phyloP scores from a whole-genome alignment of 1,140 invertebrate genomes.

The Megathymus violae region DNA sequence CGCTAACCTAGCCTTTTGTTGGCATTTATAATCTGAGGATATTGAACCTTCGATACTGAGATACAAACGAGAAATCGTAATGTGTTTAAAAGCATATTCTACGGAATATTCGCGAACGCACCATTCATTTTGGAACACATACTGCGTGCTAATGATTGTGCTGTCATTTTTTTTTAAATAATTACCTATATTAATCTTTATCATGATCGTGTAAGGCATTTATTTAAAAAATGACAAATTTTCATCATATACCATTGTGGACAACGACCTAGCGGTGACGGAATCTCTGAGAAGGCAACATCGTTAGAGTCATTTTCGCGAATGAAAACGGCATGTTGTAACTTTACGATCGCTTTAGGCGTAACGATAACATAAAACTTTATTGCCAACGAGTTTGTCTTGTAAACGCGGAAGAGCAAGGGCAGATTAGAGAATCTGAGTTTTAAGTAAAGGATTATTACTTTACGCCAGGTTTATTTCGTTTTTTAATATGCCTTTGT shows the following conservation, averaged over 20 bases:
- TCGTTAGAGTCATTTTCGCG: slow-evolving; percentile 47
- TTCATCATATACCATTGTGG: slow-evolving; percentile 25
- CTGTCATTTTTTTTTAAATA: slow-evolving; percentile 20
- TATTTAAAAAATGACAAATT: slow-evolving; percentile 31
- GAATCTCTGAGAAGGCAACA: slow-evolving; percentile 44
- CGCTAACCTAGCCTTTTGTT: slow-evolving; percentile 17
- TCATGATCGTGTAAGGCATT: not conserved
- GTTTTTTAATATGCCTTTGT: not conserved
- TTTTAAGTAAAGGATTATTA: slow-evolving; percentile 24
- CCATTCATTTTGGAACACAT: slow-evolving; percentile 12
- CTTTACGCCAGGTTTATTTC: slow-evolving; percentile 6
- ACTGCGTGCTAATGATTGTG: slow-evolving; percentile 25
- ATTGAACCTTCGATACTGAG: slow-evolving; percentile 6
- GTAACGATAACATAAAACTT: slow-evolving; percentile 36
- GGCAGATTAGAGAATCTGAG: slow-evolving; percentile 31
- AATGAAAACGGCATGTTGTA: slow-evolving; percentile 47
- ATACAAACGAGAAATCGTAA: not conserved
- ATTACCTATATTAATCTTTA: slow-evolving; percentile 17
- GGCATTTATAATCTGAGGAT: slow-evolving; percentile 4
- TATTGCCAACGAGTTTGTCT: slow-evolving; percentile 33
- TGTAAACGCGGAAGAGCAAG: slow-evolving; percentile 31
- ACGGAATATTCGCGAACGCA: slow-evolving; percentile 3
- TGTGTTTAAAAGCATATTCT: not conserved
- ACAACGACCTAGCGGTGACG: slow-evolving; percentile 41
- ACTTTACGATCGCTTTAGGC: slow-evolving; percentile 36